These are phyloP conservation scores for Fundulus diaphanus DNA, from an alignment of 2,797 vertebrate species.

Conservation along the genomic window DNA sequence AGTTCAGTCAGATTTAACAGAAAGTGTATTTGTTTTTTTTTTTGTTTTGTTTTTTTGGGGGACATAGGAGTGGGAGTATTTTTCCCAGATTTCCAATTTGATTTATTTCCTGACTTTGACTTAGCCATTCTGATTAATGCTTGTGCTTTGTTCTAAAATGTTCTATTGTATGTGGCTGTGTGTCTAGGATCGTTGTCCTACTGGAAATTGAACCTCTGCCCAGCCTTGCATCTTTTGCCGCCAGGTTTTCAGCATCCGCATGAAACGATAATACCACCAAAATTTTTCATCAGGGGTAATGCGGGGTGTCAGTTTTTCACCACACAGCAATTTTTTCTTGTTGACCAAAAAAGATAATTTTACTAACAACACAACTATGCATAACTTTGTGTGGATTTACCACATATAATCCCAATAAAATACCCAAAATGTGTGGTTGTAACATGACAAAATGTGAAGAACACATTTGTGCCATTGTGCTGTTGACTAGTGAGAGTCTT, in stretches of 20 bases:
- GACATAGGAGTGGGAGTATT: no score
- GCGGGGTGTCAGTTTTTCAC: background rate
- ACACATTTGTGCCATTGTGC: background rate
- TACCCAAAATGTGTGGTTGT: background rate
- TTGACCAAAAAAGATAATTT: background rate
- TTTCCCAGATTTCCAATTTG: background rate
- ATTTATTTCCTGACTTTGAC: constrained; percentile 8
- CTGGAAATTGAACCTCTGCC: constrained; percentile 1
- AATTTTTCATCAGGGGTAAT: constrained; percentile 3
- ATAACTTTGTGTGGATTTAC: background rate
- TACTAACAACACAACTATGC: background rate
- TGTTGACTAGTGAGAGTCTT: background rate
- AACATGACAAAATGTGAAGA: background rate
- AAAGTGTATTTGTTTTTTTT: no score
- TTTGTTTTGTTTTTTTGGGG: no score
- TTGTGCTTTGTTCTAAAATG: background rate
- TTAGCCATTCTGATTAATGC: background rate
- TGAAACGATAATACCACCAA: background rate
- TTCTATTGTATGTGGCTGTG: background rate
- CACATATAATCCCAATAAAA: background rate
- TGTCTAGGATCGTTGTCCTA: background rate
- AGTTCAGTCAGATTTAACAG: background rate
- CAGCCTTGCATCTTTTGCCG: background rate
- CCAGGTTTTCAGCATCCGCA: background rate
- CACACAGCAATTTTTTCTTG: constrained; percentile 1